Evolutionary conservation across 2,888 invertebrate species (phyloP).

Genomic region (Sericinus montela): DNA sequence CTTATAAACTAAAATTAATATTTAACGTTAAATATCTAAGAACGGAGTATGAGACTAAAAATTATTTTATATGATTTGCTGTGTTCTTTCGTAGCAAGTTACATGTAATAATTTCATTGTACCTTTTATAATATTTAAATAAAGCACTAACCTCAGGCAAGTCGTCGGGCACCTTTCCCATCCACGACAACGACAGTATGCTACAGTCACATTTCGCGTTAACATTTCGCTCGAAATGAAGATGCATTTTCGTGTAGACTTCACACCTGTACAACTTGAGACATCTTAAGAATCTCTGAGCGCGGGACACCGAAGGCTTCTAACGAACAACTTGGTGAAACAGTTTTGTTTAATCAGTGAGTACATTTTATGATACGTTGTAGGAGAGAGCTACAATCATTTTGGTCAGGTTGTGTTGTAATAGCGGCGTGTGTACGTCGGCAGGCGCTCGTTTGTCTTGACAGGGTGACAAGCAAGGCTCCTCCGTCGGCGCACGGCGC

Average conservation of each 20-base stretch:
- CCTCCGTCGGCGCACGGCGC: constrained; percentile 34
- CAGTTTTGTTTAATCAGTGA: constrained; percentile 28
- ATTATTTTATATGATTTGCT: too few relatives aligned
- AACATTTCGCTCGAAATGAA: constrained; percentile 96
- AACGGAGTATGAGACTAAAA: too few relatives aligned
- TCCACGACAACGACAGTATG: constrained; percentile 97
- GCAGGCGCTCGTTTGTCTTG: constrained; percentile 49
- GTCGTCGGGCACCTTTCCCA: constrained; percentile 98
- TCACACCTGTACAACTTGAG: constrained; percentile 34
- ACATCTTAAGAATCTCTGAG: constrained; percentile 31
- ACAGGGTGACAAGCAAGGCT: constrained; percentile 56
- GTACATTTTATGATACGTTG: constrained; percentile 21
- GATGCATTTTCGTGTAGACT: constrained; percentile 85
- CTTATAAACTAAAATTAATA: too few relatives aligned
- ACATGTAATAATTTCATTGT: too few relatives aligned
- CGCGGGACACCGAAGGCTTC: constrained; percentile 25
- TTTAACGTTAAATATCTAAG: too few relatives aligned
- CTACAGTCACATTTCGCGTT: constrained; percentile 97
- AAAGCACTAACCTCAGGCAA: constrained; percentile 88
- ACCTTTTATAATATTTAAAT: background rate
- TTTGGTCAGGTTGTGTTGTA: constrained; percentile 17
- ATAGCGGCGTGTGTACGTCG: constrained; percentile 36
- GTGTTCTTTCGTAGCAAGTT: too few relatives aligned
- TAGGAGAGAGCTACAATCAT: constrained; percentile 17
- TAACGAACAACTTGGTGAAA: constrained; percentile 17